Evolutionary conservation across 92 coral and sea anemone species (phyloP).

Genomic region (Paragorgia papillata): DNA sequence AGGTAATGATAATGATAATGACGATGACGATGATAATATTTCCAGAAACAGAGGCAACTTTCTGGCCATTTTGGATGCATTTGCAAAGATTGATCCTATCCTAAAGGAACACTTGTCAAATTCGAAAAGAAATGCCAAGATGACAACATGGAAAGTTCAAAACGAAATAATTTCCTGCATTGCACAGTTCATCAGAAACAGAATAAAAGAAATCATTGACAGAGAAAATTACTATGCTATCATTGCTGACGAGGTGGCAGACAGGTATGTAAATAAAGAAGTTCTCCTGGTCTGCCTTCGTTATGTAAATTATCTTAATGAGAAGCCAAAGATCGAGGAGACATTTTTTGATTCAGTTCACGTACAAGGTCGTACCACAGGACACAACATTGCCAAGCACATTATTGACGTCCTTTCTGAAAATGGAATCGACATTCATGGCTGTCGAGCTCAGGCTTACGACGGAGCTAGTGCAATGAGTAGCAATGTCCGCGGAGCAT

Average conservation of each 20-base stretch:
- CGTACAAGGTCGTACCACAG: slow-evolving; percentile 49
- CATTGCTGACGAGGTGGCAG: slow-evolving; percentile 62
- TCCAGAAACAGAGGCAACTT: slow-evolving; percentile 62
- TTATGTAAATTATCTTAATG: slow-evolving; percentile 48
- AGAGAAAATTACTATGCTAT: slow-evolving; percentile 45
- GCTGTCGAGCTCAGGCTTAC: slow-evolving; percentile 65
- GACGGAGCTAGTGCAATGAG: slow-evolving; percentile 66
- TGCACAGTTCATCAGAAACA: slow-evolving; percentile 46
- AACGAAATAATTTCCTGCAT: slow-evolving; percentile 47
- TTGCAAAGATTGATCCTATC: slow-evolving; percentile 45
- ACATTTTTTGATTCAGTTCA: slow-evolving; percentile 44
- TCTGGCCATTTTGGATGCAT: slow-evolving; percentile 51
- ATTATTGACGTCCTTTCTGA: slow-evolving; percentile 38
- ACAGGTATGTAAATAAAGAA: slow-evolving; percentile 56
- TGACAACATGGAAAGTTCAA: slow-evolving; percentile 52
- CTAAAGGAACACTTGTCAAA: slow-evolving; percentile 48
- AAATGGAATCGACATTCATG: slow-evolving; percentile 57
- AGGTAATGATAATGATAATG: slow-evolving; percentile 40
- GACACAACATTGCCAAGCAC: slow-evolving; percentile 38
- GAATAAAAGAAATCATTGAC: slow-evolving; percentile 45
- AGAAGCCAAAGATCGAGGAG: slow-evolving; percentile 46
- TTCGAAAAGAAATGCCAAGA: slow-evolving; percentile 44
- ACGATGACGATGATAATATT: slow-evolving; percentile 44
- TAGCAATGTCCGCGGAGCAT: slow-evolving; percentile 59
- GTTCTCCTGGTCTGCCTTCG: slow-evolving; percentile 57